Evolutionary conservation across 2,888 invertebrate genomes (phyloP).

Genomic region (Strigamia crassipes): DNA sequence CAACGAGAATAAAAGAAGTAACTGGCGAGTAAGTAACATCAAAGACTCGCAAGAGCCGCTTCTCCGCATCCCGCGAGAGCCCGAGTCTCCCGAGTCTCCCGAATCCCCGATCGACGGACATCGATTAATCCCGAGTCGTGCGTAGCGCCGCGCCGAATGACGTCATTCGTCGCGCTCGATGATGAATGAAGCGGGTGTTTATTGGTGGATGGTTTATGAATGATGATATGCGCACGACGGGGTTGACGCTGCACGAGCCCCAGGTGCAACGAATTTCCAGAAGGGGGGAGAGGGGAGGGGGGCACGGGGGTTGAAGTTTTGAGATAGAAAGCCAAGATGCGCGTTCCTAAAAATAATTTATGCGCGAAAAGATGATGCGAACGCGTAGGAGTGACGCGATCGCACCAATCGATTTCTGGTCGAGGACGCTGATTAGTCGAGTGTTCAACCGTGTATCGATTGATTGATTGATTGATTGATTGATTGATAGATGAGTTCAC

Average conservation of each 20-base stretch:
- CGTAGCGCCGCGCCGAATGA: neutral
- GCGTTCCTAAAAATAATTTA: no score
- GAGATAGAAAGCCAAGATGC: no score
- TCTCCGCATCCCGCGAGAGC: neutral
- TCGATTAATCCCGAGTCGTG: neutral
- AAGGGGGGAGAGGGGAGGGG: neutral
- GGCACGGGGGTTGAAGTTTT: no score
- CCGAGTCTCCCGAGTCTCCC: neutral
- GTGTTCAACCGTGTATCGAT: neutral
- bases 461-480: neutral
- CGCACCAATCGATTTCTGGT: no score
- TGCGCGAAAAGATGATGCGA: no score
- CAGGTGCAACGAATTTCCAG: neutral
- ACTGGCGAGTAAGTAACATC: neutral
- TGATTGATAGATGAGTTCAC: constrained; percentile 4
- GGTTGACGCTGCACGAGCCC: neutral
- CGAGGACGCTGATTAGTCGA: neutral
- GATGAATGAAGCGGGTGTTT: neutral
- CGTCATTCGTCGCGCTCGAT: neutral
- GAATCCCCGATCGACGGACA: neutral
- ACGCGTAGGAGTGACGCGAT: no score
- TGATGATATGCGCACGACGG: neutral
- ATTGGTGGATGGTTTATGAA: constrained; percentile 5
- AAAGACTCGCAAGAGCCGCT: neutral
- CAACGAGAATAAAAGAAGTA: neutral